Conservation (phyloP, 2,113 vertebrate species). For the Microtus oregoni region DNA sequence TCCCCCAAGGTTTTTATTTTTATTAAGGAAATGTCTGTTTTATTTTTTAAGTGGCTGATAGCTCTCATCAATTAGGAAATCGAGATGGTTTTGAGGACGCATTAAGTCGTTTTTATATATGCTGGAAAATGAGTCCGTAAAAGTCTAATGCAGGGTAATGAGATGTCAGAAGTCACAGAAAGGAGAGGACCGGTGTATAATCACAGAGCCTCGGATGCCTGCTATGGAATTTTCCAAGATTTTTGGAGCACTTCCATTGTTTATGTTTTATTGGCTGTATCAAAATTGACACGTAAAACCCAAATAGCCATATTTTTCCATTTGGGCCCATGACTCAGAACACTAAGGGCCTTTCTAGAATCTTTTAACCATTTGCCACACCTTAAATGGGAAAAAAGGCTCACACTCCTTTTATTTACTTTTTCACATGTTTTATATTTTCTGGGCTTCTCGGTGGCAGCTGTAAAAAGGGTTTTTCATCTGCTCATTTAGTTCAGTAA, state of each 20-base stretch:
- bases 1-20: slow-evolving; percentile 15
- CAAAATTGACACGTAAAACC: slow-evolving; percentile 71
- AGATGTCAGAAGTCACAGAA: slow-evolving; percentile 63
- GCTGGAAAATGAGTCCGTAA: slow-evolving; percentile 60
- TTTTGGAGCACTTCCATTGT: slow-evolving; percentile 63
- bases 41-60: slow-evolving; percentile 70
- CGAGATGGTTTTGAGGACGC: slow-evolving; percentile 39
- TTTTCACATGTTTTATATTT: slow-evolving; percentile 83
- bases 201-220: slow-evolving; percentile 48
- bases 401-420: slow-evolving; percentile 77
- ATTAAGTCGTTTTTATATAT: slow-evolving; percentile 65
- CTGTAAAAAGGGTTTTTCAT: slow-evolving; percentile 81
- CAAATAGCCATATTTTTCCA: slow-evolving; percentile 74
- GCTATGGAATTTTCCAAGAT: slow-evolving; percentile 61
- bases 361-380: slow-evolving; percentile 73
- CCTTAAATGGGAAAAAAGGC: slow-evolving; percentile 67
- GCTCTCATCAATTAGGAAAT: slow-evolving; percentile 61
- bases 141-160: slow-evolving; percentile 62
- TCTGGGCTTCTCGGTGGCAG: slow-evolving; percentile 81
- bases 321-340: slow-evolving; percentile 74
- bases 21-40: slow-evolving; percentile 76
- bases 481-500: slow-evolving; percentile 82
- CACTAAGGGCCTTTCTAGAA: slow-evolving; percentile 61
- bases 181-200: neutral
- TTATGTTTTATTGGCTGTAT: slow-evolving; percentile 76